Evolutionary conservation across 2,113 vertebrate species (phyloP).

Genomic region (Phalacrocorax carbo): DNA sequence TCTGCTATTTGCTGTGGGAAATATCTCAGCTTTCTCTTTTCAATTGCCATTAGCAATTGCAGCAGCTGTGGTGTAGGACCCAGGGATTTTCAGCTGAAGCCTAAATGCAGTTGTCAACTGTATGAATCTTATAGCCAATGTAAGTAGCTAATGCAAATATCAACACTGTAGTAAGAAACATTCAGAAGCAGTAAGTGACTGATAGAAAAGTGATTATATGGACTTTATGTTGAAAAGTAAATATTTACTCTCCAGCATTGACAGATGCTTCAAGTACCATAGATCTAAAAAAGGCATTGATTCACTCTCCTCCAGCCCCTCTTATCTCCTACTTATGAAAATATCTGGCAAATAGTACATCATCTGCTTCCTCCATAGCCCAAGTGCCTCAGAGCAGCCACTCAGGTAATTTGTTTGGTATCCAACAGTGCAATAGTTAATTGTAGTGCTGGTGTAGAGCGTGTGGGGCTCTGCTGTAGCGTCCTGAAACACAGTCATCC

Average conservation of each 20-base stretch:
- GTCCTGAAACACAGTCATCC: neutral
- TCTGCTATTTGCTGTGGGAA: conserved; percentile 23
- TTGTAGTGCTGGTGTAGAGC: neutral
- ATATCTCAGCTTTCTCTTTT: neutral
- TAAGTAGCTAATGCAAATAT: conserved; percentile 66
- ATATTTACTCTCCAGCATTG: conserved; percentile 71
- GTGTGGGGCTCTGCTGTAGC: neutral
- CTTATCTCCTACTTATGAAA: conserved; percentile 59
- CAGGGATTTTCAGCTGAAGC: neutral
- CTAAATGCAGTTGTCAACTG: conserved; percentile 48
- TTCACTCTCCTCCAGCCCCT: conserved; percentile 53
- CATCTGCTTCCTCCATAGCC: neutral
- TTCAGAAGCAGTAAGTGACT: conserved; percentile 57
- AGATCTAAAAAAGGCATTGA: conserved; percentile 58
- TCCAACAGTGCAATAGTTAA: conserved; percentile 38
- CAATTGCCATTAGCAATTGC: neutral
- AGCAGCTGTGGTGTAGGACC: neutral
- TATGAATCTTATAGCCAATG: conserved; percentile 43
- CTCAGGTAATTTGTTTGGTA: conserved; percentile 40
- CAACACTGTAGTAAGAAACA: conserved; percentile 37
- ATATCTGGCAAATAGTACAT: conserved; percentile 43
- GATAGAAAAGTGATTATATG: conserved; percentile 71
- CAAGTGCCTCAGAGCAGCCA: conserved; percentile 5
- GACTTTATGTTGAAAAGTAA: conserved; percentile 68
- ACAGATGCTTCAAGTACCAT: conserved; percentile 62